These are phyloP conservation scores for Clupea harengus DNA, from an alignment of 2,113 vertebrate species.

Conservation along the genomic window DNA sequence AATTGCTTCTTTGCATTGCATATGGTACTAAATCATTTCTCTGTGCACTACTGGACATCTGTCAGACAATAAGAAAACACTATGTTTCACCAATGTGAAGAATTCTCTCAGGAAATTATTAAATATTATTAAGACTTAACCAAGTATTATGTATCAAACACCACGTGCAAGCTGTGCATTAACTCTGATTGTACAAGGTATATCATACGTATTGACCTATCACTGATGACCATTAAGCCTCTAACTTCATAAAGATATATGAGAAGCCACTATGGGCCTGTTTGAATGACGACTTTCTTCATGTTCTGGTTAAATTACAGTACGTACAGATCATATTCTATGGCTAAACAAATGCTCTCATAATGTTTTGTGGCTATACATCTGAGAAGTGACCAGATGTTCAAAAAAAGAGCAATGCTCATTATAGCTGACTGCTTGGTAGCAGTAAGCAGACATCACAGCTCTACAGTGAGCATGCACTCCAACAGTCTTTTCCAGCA, in stretches of 20 bases:
- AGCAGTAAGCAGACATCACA: neutral
- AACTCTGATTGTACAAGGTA: neutral
- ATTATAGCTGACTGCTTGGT: neutral
- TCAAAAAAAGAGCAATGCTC: neutral
- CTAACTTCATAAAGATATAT: neutral
- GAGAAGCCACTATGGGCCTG: neutral
- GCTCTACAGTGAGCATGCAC: neutral
- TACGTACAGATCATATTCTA: neutral
- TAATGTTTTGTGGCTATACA: neutral
- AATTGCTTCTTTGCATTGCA: neutral
- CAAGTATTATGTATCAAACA: neutral
- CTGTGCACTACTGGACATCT: neutral
- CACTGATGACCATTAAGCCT: neutral
- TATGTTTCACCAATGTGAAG: neutral
- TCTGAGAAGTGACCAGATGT: neutral
- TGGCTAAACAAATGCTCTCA: neutral
- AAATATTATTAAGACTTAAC: neutral
- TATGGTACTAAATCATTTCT: neutral
- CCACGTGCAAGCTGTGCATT: neutral
- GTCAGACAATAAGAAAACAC: neutral
- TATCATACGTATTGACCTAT: neutral
- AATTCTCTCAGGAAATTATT: neutral
- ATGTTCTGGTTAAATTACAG: neutral
- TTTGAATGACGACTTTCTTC: neutral
- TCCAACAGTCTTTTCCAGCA: neutral